A percentile compares a stretch with the other conserved stretches of the same genome.
These are phyloP conservation scores for Phengaris alcon DNA, from an alignment of 2,888 invertebrate genomes.

Conservation along the genomic window DNA sequence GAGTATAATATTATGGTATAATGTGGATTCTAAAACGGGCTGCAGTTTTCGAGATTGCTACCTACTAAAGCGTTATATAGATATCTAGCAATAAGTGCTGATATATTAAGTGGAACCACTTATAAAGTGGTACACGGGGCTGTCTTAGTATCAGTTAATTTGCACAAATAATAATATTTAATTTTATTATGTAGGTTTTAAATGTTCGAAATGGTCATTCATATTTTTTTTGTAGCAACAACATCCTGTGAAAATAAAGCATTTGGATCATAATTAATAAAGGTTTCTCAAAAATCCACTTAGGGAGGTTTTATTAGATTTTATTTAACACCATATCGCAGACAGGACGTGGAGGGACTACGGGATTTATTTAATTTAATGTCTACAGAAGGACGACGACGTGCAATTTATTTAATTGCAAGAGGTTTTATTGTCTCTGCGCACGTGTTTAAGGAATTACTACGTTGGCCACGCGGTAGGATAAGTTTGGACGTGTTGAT, in stretches of 20 bases:
- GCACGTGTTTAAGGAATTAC: slow-evolving; percentile 28
- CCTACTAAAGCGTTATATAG: no score
- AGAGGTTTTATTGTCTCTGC: slow-evolving; percentile 29
- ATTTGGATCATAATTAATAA: background rate
- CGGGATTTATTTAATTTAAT: slow-evolving; percentile 29
- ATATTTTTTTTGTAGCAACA: no score
- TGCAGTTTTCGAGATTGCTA: no score
- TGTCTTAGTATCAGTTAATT: no score
- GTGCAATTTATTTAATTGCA: slow-evolving; percentile 42
- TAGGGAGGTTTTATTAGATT: slow-evolving; percentile 2
- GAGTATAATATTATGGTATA: no score
- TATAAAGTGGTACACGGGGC: no score
- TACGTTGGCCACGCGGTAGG: background rate
- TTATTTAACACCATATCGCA: slow-evolving; percentile 11
- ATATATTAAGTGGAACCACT: no score
- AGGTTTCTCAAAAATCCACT: background rate
- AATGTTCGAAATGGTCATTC: no score
- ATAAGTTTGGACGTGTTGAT: background rate
- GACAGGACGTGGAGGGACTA: background rate
- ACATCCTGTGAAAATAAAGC: background rate
- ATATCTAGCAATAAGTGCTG: no score
- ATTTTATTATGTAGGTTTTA: no score
- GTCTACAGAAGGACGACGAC: slow-evolving; percentile 38
- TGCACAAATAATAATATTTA: no score
- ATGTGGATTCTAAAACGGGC: no score